Evolutionary conservation across 2,797 vertebrate species (phyloP), one percentile per base, ranked within the genome.

Genomic region (Distichodus sexfasciatus): DNA sequence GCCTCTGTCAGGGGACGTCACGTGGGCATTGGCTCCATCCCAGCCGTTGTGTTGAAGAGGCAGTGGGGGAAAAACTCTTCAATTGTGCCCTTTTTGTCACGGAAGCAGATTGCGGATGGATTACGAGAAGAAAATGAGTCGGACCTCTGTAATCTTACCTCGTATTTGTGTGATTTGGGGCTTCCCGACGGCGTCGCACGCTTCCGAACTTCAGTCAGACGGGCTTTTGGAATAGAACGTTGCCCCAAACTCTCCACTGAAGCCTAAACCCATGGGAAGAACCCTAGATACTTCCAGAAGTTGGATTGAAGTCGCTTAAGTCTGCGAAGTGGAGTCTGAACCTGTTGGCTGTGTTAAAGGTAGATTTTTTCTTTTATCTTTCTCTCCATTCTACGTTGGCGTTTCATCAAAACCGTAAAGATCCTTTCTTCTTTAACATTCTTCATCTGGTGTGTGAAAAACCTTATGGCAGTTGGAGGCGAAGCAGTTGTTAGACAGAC

Each of bases 291-390:
- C 40, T 47, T 17, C 35, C 61, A 24, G 43, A 48, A 53, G 43
- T 17, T 38, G 62, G 55, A 71, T 26, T 47, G 47, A 35, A 17
- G 48, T 73, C 66, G 21, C 63, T 38, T 43, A 29, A 66, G 41
- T 26, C 61, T n/a, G 51, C 48, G 23, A 71, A 55, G 66, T 31
- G 54, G 47, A 55, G 38, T 54, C 51, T 41, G 55, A 44, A 21
- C 19, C 43, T 41, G n/a, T 41, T 21, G 19, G 17, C 12, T 26
- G 62, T 60, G 66, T 55, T 57, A 62, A 59, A 74, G 69, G 71
- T 77, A 67, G 70, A 48, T 14, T 24, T 23, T 23, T 33, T 53
- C 28, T 40, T 1, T 55, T 51, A n/a, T 59, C 26, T 33, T 4
- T 50, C 26, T 50, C 14, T 28, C 41, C 46, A 36, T 40, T 21